A percentile compares a stretch with the other conserved stretches of the same genome.
phyloP scores from a whole-genome alignment of 2,113 vertebrate genomes.

The Daubentonia madagascariensis region DNA sequence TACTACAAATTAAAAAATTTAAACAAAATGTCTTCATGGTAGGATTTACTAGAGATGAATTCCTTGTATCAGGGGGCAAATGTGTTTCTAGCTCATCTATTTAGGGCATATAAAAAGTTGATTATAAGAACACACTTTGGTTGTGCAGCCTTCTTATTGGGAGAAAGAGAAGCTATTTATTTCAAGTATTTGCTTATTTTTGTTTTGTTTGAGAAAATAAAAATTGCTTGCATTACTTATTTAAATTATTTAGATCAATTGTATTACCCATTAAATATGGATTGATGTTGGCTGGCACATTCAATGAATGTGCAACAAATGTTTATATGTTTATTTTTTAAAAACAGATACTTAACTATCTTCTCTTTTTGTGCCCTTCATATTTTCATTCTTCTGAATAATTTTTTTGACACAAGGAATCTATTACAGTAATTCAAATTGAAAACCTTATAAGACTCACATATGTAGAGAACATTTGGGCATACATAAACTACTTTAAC shows the following conservation, averaged over 20 bases:
- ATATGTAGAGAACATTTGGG: background rate
- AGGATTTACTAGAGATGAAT: background rate
- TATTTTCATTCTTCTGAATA: background rate
- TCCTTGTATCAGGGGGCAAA: background rate
- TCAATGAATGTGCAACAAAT: background rate
- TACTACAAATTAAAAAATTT: background rate
- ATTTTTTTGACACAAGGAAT: background rate
- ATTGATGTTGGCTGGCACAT: slow-evolving; percentile 3
- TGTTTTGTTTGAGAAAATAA: slow-evolving; percentile 44
- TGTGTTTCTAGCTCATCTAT: background rate
- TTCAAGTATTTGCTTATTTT: slow-evolving; percentile 26
- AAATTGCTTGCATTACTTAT: slow-evolving; percentile 29
- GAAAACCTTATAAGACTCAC: background rate
- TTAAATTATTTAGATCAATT: slow-evolving; percentile 57
- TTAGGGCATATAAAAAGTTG: background rate
- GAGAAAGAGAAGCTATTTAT: slow-evolving; percentile 15
- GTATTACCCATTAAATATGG: slow-evolving; percentile 33
- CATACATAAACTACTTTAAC: background rate
- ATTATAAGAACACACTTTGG: background rate
- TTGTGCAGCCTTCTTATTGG: background rate
- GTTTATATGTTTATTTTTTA: slow-evolving; percentile 40
- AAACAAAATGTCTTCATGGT: background rate
- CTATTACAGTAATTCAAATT: background rate
- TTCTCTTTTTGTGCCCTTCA: background rate
- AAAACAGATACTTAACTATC: background rate